A percentile compares a stretch with the other conserved stretches of the same genome.
Evolutionary conservation across 2,888 invertebrate species (phyloP).

Genomic region (Hedychridium roseum): DNA sequence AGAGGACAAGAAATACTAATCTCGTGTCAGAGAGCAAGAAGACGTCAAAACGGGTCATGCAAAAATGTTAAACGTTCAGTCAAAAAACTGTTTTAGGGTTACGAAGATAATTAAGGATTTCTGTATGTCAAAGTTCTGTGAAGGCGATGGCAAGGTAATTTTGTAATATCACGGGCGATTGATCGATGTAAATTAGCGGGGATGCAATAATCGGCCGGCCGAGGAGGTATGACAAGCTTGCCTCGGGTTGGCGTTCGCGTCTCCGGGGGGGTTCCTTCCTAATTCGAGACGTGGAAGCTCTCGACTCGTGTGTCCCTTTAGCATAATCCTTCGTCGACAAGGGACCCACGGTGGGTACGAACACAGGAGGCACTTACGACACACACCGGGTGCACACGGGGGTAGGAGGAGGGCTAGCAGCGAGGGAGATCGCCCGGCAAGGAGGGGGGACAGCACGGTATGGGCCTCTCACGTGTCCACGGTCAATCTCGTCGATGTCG

Average conservation of each 20-base stretch:
- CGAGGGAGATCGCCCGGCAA: neutral
- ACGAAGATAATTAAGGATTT: too few relatives aligned
- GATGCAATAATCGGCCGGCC: conserved; percentile 14
- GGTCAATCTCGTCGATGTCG: conserved; percentile 47
- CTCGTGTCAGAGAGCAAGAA: too few relatives aligned
- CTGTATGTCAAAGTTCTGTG: too few relatives aligned
- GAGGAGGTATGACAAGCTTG: conserved; percentile 6
- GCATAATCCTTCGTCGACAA: conserved; percentile 57
- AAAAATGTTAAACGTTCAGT: too few relatives aligned
- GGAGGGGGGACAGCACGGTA: conserved; percentile 18
- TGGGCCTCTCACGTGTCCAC: conserved; percentile 32
- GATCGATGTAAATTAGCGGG: conserved; percentile 14
- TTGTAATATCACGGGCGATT: too few relatives aligned
- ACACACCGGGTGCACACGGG: conserved; percentile 40
- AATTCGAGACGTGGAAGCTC: conserved; percentile 48
- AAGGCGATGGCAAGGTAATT: too few relatives aligned
- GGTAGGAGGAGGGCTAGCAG: conserved; percentile 13
- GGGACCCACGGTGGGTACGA: conserved; percentile 41
- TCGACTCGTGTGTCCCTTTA: conserved; percentile 50
- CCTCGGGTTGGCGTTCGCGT: conserved; percentile 29
- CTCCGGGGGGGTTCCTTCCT: conserved; percentile 38
- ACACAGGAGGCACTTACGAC: conserved; percentile 33
- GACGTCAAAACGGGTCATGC: too few relatives aligned
- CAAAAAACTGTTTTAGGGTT: too few relatives aligned
- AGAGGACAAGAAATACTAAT: too few relatives aligned